phyloP scores from a whole-genome alignment of 2,888 invertebrate species.

The Baccha elongata region DNA sequence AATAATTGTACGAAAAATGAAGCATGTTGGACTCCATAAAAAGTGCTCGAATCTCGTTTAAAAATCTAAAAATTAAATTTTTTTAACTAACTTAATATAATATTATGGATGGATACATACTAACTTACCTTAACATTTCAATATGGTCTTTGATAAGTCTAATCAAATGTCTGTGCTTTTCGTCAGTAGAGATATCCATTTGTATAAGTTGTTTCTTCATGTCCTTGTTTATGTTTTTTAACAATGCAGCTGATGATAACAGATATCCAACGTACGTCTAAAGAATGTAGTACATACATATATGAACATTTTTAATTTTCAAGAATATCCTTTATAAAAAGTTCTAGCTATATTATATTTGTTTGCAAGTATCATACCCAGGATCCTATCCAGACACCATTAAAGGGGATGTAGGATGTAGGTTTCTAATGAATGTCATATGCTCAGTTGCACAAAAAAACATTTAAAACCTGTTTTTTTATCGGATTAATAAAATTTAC shows the following conservation, averaged over 20 bases:
- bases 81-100: neutral
- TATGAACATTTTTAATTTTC: too few relatives aligned
- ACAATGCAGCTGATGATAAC: slow-evolving; percentile 26
- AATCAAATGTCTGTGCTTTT: slow-evolving; percentile 10
- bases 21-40: slow-evolving; percentile 35
- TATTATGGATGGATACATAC: neutral
- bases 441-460: too few relatives aligned
- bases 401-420: too few relatives aligned
- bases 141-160: slow-evolving; percentile 26
- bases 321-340: too few relatives aligned
- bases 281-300: too few relatives aligned
- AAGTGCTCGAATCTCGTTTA: slow-evolving; percentile 35
- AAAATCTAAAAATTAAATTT: slow-evolving; percentile 11
- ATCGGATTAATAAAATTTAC: too few relatives aligned
- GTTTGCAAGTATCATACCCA: too few relatives aligned
- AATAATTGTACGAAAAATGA: slow-evolving; percentile 47
- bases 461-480: too few relatives aligned
- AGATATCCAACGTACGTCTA: slow-evolving; percentile 53
- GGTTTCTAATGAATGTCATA: too few relatives aligned
- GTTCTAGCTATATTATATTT: too few relatives aligned
- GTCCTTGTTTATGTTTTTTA: slow-evolving; percentile 37
- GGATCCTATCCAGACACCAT: too few relatives aligned
- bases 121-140: slow-evolving; percentile 36
- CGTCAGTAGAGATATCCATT: neutral
- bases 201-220: neutral